Percentiles rank a stretch among this genome's conserved stretches.
Evolutionary conservation across 2,888 invertebrate species (phyloP).

Genomic region (Liodrosophila aerea): DNA sequence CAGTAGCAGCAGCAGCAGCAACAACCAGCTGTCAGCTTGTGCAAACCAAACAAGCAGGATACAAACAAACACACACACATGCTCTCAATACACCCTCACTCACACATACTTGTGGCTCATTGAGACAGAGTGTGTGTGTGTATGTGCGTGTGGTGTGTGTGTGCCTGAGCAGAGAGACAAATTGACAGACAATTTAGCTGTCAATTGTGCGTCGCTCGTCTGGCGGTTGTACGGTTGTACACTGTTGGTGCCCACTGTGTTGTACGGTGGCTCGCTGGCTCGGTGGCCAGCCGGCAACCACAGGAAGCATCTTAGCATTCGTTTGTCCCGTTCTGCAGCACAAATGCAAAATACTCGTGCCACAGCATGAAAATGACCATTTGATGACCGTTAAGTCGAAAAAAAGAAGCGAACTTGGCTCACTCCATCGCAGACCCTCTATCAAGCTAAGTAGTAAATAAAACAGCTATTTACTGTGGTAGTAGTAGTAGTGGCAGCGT

Average conservation of each 20-base stretch:
- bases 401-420: background rate
- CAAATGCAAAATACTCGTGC: conserved; percentile 44
- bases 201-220: conserved; percentile 65
- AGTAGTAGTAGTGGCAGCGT: conserved; percentile 2
- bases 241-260: conserved; percentile 3
- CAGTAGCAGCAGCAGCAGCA: conserved; percentile 10
- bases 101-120: no score
- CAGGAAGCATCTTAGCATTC: conserved; percentile 29
- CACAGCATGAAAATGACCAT: conserved; percentile 39
- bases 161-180: conserved; percentile 69
- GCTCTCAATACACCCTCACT: no score
- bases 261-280: conserved; percentile 6
- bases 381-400: conserved; percentile 59
- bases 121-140: conserved; percentile 18
- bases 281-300: background rate
- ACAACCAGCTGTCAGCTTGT: conserved; percentile 58
- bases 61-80: conserved; percentile 16
- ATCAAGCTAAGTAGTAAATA: conserved; percentile 31
- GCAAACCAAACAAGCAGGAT: conserved; percentile 48
- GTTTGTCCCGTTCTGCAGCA: conserved; percentile 30
- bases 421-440: no score
- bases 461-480: conserved; percentile 32
- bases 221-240: conserved; percentile 34
- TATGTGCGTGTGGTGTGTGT: conserved; percentile 36
- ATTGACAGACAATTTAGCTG: conserved; percentile 78